phyloP scores from a whole-genome alignment of 2,113 vertebrate species.

The Varanus salvator region DNA sequence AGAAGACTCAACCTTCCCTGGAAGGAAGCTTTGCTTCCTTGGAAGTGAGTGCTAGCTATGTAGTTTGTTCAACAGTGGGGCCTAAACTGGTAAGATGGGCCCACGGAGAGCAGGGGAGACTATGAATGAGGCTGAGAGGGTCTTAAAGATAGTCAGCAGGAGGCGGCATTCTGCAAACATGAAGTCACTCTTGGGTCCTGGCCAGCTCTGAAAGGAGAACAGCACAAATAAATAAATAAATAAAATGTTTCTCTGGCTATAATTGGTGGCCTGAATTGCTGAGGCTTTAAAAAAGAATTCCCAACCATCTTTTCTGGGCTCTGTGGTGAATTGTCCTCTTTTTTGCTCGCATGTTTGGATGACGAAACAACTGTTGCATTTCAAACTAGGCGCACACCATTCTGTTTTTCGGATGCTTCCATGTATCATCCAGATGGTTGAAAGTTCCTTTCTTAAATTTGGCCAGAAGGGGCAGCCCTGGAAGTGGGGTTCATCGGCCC shows the following conservation, averaged over 20 bases:
- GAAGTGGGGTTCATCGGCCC: no score
- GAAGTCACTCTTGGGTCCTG: slow-evolving; percentile 17
- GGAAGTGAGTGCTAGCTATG: not conserved
- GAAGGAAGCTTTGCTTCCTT: not conserved
- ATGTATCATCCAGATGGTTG: not conserved
- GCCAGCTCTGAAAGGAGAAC: slow-evolving; percentile 18
- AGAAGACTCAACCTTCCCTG: no score
- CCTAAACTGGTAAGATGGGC: not conserved
- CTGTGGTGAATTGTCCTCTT: not conserved
- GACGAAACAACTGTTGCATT: not conserved
- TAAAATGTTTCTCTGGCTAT: not conserved
- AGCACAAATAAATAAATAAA: not conserved
- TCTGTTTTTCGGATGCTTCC: not conserved
- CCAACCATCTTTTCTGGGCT: not conserved
- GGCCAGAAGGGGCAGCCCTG: no score
- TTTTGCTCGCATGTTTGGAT: not conserved
- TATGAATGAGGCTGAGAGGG: not conserved
- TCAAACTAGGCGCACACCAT: not conserved
- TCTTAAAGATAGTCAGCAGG: not conserved
- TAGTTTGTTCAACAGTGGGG: not conserved
- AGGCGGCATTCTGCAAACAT: slow-evolving; percentile 8
- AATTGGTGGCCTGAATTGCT: not conserved
- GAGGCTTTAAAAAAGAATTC: not conserved
- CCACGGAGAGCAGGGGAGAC: not conserved
- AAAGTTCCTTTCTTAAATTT: no score